Base-by-base conservation (phyloP, 1,140 invertebrate species). In the Helicoverpa armigera region DNA sequence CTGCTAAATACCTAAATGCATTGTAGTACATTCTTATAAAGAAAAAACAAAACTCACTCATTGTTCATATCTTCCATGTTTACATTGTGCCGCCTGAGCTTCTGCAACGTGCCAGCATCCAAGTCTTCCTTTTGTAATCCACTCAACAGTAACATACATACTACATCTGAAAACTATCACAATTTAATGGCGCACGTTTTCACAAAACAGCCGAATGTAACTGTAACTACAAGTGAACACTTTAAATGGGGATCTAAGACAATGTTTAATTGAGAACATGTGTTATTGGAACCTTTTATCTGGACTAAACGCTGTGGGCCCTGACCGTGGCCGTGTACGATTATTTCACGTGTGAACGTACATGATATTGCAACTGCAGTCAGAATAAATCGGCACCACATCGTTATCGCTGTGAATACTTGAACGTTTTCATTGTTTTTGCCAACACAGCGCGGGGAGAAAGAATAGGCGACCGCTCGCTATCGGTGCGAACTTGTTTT, bases 111-210 rank as follows among this genome's bases (percentile, higher is more conserved):
- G 82, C 81, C 86, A 14, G 87, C 87, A 63, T 92, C 89, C 80
- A 93, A 82, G 31, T 94, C 91, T 53, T 92, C 92, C 67, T 93
- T 94, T 91, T 93, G 89, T 67, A 92, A 63, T 58, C 92, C 92
- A 81, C 88, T 92, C 77, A 93, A 85, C 69, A 93, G 82, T 75
- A 94, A 82, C 67, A 92, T 88, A 81, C 93, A 94, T 85, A 94
- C 83, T 31, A 94, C 54, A 91, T 93, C 93, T 94, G 91, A 75
- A 90, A 90, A 79, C 76, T 79, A 70, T 69, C 65, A 70, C 65
- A 70, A 58, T 50, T 69, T 77, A 73, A 72, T 76, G 76, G 7
- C 53, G 13, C 13, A 76, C 56, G 12, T 69, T 29, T 35, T 10
- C 65, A 69, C 31, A 16, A 29, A 29, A 5, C 14, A 56, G 69